A percentile compares a stretch with the other conserved stretches of the same genome.
Evolutionary conservation across 2,888 invertebrate genomes (phyloP).

Genomic region (Achlya flavicornis): DNA sequence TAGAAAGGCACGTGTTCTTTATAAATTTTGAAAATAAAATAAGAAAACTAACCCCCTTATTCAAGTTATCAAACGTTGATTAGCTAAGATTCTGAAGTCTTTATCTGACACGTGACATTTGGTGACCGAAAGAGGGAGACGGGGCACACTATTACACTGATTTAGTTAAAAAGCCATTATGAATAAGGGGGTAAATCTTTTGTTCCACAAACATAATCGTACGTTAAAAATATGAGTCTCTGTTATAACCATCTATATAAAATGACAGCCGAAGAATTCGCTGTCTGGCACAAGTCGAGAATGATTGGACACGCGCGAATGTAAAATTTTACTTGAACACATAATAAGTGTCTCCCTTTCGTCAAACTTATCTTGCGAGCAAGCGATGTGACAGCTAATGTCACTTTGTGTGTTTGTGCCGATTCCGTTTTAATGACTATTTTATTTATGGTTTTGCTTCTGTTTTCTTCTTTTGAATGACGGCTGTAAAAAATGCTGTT

Average conservation of each 20-base stretch:
- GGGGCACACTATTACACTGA: too few species aligned
- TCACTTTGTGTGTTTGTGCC: conserved; percentile 1
- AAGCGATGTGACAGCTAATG: neutral
- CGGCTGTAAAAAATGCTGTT: neutral
- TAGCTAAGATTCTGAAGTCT: too few species aligned
- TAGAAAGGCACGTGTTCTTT: too few species aligned
- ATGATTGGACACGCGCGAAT: conserved; percentile 32
- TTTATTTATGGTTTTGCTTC: conserved; percentile 1
- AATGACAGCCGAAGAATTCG: neutral
- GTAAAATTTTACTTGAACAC: conserved; percentile 38
- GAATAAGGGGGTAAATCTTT: too few species aligned
- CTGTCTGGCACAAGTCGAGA: conserved; percentile 15
- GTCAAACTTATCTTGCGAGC: neutral
- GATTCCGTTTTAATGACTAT: conserved; percentile 4
- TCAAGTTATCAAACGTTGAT: too few species aligned
- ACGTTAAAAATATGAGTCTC: neutral
- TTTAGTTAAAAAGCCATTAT: too few species aligned
- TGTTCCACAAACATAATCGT: neutral
- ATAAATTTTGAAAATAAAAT: too few species aligned
- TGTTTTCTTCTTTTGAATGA: neutral
- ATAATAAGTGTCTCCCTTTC: conserved; percentile 36
- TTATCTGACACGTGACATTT: too few species aligned
- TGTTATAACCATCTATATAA: neutral
- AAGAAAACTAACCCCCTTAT: too few species aligned
- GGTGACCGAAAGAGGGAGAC: too few species aligned